Evolutionary conservation across 2,797 vertebrate species (phyloP).

Genomic region (Acridotheres tristis): DNA sequence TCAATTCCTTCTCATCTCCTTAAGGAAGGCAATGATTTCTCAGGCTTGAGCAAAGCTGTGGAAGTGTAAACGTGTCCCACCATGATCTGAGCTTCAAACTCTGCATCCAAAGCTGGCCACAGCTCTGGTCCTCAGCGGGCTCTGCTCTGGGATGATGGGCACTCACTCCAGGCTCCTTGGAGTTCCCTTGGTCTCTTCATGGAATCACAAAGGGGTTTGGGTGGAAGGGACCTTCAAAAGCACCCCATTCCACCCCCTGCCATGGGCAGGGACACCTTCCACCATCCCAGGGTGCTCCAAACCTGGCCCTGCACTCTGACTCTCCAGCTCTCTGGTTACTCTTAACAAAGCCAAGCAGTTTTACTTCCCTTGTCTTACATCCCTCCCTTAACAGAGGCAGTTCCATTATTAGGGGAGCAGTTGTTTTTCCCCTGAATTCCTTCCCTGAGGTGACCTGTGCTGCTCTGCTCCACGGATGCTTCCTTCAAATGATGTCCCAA

Average conservation of each 20-base stretch:
- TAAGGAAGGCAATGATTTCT: not conserved
- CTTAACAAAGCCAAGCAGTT: not conserved
- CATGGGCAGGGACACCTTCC: not conserved
- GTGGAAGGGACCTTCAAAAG: no score
- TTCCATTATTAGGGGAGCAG: not conserved
- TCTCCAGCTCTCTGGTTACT: not conserved
- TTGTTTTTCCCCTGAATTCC: not conserved
- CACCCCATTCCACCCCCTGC: rapidly evolving
- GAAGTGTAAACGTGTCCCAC: rapidly evolving
- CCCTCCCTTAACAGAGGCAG: not conserved
- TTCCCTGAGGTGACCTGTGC: not conserved
- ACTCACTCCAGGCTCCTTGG: not conserved
- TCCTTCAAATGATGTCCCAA: not conserved
- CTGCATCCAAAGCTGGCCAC: not conserved
- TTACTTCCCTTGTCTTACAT: not conserved
- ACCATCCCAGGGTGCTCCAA: rapidly evolving
- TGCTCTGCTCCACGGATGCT: not conserved
- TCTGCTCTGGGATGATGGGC: not conserved
- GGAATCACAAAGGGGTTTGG: not conserved
- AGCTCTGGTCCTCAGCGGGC: not conserved
- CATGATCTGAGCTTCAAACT: rapidly evolving
- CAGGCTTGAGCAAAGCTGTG: not conserved
- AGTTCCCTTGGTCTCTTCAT: not conserved
- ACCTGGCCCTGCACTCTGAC: not conserved
- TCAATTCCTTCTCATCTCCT: not conserved